These are phyloP conservation scores for Drosophila melanosoma DNA, from an alignment of 2,888 invertebrate species.

Conservation along the genomic window DNA sequence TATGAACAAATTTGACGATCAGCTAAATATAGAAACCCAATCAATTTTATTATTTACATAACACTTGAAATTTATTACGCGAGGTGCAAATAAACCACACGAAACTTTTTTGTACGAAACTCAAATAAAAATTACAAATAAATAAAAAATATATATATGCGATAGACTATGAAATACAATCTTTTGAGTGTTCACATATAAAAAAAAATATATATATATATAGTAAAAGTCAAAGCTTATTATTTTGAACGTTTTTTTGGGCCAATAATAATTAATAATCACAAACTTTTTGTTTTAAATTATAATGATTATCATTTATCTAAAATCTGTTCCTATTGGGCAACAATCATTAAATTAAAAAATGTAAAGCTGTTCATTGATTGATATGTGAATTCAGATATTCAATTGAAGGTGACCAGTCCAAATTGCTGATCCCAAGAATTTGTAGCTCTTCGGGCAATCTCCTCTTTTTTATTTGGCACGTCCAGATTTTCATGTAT, in stretches of 20 bases:
- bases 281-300: not conserved
- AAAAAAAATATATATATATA: slow-evolving; percentile 1
- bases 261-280: too few species aligned
- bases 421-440: not conserved
- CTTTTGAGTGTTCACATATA: not conserved
- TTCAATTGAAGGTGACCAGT: not conserved
- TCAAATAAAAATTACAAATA: not conserved
- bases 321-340: not conserved
- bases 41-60: not conserved
- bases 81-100: not conserved
- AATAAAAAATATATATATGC: not conserved
- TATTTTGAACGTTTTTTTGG: not conserved
- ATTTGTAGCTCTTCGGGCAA: not conserved
- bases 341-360: not conserved
- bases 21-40: not conserved
- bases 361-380: not conserved
- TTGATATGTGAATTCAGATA: not conserved
- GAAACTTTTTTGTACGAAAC: not conserved
- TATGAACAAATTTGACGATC: not conserved
- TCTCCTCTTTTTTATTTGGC: not conserved
- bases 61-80: too few species aligned
- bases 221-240: not conserved
- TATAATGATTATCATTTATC: not conserved
- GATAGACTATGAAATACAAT: not conserved
- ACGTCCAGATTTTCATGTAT: not conserved